A percentile compares a stretch with the other conserved stretches of the same genome.
These are phyloP conservation scores for Leptodactylus fallax DNA, from an alignment of 2,797 vertebrate species.

Conservation along the genomic window DNA sequence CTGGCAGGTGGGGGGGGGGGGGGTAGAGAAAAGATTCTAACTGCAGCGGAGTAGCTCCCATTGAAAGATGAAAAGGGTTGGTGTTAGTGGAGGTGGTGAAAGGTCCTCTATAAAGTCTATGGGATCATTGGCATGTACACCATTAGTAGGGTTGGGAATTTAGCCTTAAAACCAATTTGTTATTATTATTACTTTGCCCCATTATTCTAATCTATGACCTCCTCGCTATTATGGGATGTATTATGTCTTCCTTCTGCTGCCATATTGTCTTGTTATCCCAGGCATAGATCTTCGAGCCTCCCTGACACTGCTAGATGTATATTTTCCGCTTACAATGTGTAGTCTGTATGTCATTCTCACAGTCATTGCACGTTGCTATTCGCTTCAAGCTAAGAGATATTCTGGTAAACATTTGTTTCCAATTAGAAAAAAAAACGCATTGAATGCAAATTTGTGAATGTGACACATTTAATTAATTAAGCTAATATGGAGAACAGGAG, in stretches of 20 bases:
- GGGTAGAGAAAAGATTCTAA: too few species aligned
- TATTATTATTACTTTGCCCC: background rate
- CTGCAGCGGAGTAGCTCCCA: too few species aligned
- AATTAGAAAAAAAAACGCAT: constrained; percentile 43
- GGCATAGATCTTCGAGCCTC: background rate
- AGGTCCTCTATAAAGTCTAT: too few species aligned
- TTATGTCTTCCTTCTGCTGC: background rate
- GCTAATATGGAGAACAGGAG: background rate
- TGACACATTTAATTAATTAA: constrained; percentile 47
- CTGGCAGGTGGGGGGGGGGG: too few species aligned
- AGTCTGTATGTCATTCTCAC: background rate
- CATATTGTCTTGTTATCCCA: background rate
- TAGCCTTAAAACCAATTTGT: too few species aligned
- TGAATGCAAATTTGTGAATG: constrained; percentile 43
- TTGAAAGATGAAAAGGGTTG: too few species aligned
- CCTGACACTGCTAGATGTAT: background rate
- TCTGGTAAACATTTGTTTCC: constrained; percentile 25
- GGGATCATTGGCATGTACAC: too few species aligned
- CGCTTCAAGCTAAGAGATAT: constrained; percentile 13
- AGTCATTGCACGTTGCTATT: background rate
- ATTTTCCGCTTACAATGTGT: background rate
- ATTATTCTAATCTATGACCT: background rate
- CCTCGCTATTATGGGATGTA: background rate
- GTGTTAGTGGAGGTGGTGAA: too few species aligned
- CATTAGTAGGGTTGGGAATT: background rate